Base-by-base conservation (phyloP, 2,888 invertebrate species). In the Notocelia uddmanniana region DNA sequence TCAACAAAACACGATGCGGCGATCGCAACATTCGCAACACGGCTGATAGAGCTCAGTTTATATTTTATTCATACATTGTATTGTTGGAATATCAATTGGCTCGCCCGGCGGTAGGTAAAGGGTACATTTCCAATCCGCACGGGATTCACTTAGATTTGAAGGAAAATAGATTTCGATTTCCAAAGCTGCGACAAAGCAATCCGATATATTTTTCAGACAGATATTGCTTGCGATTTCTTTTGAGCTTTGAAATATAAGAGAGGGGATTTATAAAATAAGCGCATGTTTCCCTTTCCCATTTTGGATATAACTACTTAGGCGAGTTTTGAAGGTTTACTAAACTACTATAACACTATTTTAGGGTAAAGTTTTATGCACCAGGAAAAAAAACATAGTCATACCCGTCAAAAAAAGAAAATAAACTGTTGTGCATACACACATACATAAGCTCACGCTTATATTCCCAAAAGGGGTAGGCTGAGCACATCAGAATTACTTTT, bases 91-190 rank as follows among this genome's bases (percentile, higher is more conserved):
- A 93, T 93, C 93, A 93, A 93, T 93, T 93, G 93, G 89, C 92
- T 90, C 92, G 89, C 93, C 91, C 92, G 92, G 86, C 91, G 91
- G 93, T 93, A 93, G 93, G 93, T 92, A 93, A 93, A 93, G 93
- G 93, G 93, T 93, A 93, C 92, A 90, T 91, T 93, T 92, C 91
- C 93, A 93, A 93, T 93, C 93, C 93, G 91, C 93, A 90, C 92
- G 93, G 93, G 93, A 93, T 93, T 93, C 93, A 92, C 93, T 93
- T 93, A 93, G 93, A 93, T 93, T 93, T 93, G 93, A 93, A 93
- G 93, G 93, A 93, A 93, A 93, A 93, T 93, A 93, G 93, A 93
- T 93, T 93, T 93, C 92, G 93, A 93, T 93, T 93, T 92, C 89
- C 89, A 92, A 92, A 92, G 93, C 93, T 92, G 92, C 93, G 93